A percentile compares a stretch with the other conserved stretches of the same genome.
phyloP scores from a whole-genome alignment of 2,888 invertebrate genomes.

The Steinernema carpocapsae region DNA sequence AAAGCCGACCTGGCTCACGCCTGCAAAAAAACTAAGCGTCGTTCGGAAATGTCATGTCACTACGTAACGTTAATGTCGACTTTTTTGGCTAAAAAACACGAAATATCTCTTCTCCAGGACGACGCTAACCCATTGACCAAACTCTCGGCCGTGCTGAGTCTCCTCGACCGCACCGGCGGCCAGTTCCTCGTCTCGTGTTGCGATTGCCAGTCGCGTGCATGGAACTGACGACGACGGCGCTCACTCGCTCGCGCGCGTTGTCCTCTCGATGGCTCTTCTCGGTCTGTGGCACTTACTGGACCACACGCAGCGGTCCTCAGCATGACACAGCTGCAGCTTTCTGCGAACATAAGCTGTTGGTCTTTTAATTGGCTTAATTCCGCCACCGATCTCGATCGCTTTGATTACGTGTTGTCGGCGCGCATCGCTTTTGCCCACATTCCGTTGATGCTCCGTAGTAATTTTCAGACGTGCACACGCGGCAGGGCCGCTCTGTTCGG shows the following conservation, averaged over 20 bases:
- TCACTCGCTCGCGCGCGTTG: not conserved
- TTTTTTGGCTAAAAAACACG: conserved; percentile 12
- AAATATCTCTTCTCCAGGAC: not conserved
- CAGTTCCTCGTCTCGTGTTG: conserved; percentile 19
- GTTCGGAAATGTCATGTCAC: conserved; percentile 29
- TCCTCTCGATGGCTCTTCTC: not conserved
- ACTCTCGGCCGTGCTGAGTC: conserved; percentile 9
- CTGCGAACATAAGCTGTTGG: not conserved
- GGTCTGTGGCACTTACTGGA: not conserved
- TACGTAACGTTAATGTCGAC: conserved; percentile 9
- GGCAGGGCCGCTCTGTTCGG: conserved; percentile 20
- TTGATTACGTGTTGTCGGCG: not conserved
- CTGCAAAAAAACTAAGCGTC: not conserved
- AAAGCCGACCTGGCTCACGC: not conserved
- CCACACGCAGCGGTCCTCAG: not conserved
- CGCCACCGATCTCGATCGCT: not conserved
- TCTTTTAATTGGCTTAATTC: not conserved
- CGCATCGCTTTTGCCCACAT: not conserved
- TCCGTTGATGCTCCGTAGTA: not conserved
- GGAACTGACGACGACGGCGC: not conserved
- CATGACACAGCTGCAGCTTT: not conserved
- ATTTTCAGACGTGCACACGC: conserved; percentile 26
- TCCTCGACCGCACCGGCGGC: not conserved
- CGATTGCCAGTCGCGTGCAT: conserved; percentile 28
- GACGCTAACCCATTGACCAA: not conserved